Evolutionary conservation across 2,888 invertebrate species (phyloP).

Genomic region (Tholera decimalis): DNA sequence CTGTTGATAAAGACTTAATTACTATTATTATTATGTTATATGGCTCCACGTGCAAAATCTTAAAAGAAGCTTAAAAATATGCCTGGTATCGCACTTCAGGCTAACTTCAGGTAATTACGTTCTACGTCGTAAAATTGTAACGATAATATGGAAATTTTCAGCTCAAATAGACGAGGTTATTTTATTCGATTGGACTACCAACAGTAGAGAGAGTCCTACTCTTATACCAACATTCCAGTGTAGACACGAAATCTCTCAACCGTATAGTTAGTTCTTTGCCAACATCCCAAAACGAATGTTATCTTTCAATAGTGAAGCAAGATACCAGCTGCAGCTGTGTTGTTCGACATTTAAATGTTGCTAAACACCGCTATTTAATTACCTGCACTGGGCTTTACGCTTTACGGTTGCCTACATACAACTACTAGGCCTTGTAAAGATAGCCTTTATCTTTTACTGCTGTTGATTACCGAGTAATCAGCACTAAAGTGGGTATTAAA

Average conservation of each 20-base stretch:
- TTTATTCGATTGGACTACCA: background rate
- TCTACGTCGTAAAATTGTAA: background rate
- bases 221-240: background rate
- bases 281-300: slow-evolving; percentile 31
- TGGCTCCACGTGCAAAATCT: background rate
- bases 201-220: background rate
- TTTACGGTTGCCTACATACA: slow-evolving; percentile 31
- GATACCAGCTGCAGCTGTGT: slow-evolving; percentile 33
- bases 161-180: no score
- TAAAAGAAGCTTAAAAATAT: background rate
- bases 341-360: slow-evolving; percentile 53
- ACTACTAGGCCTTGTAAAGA: slow-evolving; percentile 58
- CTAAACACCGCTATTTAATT: slow-evolving; percentile 49
- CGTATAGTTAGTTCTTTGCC: slow-evolving; percentile 11
- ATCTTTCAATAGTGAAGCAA: slow-evolving; percentile 42
- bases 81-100: background rate
- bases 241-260: slow-evolving; percentile 6
- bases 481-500: slow-evolving; percentile 40
- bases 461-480: slow-evolving; percentile 44
- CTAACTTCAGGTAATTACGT: background rate
- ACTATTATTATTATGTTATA: background rate
- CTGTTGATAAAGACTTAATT: no score
- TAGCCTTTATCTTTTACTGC: slow-evolving; percentile 49
- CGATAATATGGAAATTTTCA: no score
- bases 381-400: slow-evolving; percentile 36